Conservation (phyloP, 30 jellyfish, hydroid and myxozoan species). For the Chrysaora quinquecirrha region DNA sequence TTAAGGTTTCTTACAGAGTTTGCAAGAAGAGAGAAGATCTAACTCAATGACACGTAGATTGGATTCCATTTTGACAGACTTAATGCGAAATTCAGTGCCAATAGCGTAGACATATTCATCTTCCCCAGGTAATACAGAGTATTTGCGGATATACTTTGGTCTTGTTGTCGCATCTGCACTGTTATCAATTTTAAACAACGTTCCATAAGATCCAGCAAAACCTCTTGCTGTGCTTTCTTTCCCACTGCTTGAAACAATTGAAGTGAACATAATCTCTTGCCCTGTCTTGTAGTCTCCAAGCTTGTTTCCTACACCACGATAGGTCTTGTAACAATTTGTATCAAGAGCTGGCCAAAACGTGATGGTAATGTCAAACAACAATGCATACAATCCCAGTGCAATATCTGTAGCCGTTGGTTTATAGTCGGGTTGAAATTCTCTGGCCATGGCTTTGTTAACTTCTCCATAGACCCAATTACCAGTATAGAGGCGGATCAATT, state of each 20-base stretch:
- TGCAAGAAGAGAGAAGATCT: background rate
- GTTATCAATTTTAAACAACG: background rate
- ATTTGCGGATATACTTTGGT: background rate
- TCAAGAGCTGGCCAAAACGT: background rate
- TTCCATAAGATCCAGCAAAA: conserved; percentile 6
- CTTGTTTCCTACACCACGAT: background rate
- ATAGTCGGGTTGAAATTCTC: background rate
- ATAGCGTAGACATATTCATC: background rate
- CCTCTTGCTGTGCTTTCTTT: background rate
- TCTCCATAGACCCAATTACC: background rate
- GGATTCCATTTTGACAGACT: background rate
- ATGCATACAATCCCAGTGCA: background rate
- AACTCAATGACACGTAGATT: background rate
- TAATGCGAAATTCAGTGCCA: conserved; percentile 3
- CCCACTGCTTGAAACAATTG: background rate
- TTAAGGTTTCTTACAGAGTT: background rate
- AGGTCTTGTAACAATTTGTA: background rate
- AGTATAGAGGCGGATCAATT: background rate
- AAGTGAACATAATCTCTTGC: background rate
- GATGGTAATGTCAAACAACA: background rate
- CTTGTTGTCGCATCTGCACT: background rate
- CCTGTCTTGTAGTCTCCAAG: background rate
- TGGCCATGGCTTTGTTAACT: background rate
- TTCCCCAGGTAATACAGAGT: background rate
- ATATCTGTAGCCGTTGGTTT: background rate